Evolutionary conservation across 2,888 invertebrate genomes (phyloP).

Genomic region (Pogonocherus hispidulus): DNA sequence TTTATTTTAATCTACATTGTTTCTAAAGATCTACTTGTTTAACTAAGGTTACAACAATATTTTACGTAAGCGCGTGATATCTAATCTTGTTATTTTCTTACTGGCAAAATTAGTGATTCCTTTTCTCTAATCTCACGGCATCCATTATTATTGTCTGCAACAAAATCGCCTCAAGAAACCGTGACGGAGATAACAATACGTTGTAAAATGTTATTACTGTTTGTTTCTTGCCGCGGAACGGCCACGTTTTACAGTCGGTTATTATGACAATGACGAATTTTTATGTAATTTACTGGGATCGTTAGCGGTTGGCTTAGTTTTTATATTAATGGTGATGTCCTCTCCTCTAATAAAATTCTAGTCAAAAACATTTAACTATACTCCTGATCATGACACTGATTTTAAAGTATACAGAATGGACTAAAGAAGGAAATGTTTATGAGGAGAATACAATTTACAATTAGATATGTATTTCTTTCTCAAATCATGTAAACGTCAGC

Average conservation of each 20-base stretch:
- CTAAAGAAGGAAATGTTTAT: too few species aligned
- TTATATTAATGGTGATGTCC: not conserved
- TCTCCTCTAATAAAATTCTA: too few species aligned
- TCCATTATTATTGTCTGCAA: not conserved
- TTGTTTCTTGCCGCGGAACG: not conserved
- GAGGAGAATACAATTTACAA: too few species aligned
- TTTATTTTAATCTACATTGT: too few species aligned
- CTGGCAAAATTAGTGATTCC: not conserved
- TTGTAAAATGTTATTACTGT: constrained; percentile 6
- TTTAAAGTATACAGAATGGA: too few species aligned
- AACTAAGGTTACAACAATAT: too few species aligned
- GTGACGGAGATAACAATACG: constrained; percentile 2
- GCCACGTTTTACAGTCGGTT: not conserved
- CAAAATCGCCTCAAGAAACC: not conserved
- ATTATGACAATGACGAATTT: not conserved
- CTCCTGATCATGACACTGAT: too few species aligned
- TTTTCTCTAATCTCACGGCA: not conserved
- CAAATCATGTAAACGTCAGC: too few species aligned
- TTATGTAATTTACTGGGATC: not conserved
- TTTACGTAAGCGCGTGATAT: not conserved
- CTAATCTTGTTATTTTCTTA: not conserved
- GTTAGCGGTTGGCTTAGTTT: not conserved
- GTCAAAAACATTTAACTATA: too few species aligned
- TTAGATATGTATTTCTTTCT: too few species aligned
- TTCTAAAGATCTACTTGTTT: too few species aligned